Evolutionary conservation across 1,140 invertebrate genomes (phyloP).

Genomic region (Hycleus phaleratus): DNA sequence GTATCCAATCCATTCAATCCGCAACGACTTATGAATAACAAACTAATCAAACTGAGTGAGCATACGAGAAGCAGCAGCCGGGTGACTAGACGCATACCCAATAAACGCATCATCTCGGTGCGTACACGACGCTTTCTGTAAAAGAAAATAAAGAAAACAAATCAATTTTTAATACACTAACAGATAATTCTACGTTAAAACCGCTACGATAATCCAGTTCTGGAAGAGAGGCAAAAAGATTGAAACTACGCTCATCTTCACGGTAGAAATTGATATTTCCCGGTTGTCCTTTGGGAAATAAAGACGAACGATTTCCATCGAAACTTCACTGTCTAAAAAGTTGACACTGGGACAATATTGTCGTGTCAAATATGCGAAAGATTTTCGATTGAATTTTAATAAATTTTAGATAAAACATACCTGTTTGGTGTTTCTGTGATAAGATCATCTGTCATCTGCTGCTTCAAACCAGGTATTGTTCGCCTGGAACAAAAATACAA

Average conservation of each 20-base stretch:
- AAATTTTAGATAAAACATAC: not conserved
- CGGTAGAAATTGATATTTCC: too few relatives aligned
- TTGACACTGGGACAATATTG: too few relatives aligned
- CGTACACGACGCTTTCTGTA: conserved; percentile 39
- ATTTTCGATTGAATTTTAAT: too few relatives aligned
- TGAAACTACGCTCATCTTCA: too few relatives aligned
- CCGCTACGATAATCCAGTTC: too few relatives aligned
- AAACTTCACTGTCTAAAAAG: too few relatives aligned
- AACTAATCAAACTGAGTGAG: conserved; percentile 46
- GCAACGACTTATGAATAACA: conserved; percentile 49
- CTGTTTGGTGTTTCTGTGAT: conserved; percentile 15
- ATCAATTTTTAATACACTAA: too few relatives aligned
- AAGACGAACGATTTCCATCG: too few relatives aligned
- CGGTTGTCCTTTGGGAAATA: too few relatives aligned
- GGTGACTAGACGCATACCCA: conserved; percentile 49
- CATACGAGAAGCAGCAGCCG: conserved; percentile 50
- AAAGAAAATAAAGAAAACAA: conserved; percentile 9
- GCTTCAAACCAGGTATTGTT: conserved; percentile 5
- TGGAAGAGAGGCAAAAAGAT: too few relatives aligned
- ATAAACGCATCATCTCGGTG: conserved; percentile 44
- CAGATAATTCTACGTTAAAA: too few relatives aligned
- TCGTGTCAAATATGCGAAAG: too few relatives aligned
- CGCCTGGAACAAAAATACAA: conserved; percentile 6
- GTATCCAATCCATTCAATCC: conserved; percentile 41
- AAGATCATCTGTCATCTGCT: conserved; percentile 18